Evolutionary conservation across 2,888 invertebrate species (phyloP), one percentile per base, ranked within the genome.

Genomic region (Taphrorychus bicolor): DNA sequence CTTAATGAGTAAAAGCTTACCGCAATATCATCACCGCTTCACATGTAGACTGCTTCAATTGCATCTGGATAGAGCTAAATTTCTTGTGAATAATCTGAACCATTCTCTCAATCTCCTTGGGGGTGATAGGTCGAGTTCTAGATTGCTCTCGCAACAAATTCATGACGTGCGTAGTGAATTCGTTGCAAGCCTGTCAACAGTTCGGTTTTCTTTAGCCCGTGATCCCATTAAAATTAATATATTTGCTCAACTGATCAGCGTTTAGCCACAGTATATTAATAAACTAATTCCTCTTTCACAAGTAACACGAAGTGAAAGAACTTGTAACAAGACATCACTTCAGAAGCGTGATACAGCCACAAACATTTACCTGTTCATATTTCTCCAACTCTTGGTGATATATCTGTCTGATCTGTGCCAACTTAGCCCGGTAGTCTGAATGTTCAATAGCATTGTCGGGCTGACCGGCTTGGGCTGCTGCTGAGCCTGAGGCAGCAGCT

Each of bases 161-260:
- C 93, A 98, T 95, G 74, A 99, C 99, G 85, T 99, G 99, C n/a
- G 98, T 98, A 67, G 99, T 99, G 84, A 99, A 99, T 86, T 99
- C 98, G 83, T 96, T 97, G 86, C 99, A 99, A n/a, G 98, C 98
- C 88, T 98, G 97, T 5, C 48, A 70, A 98, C 88, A 98, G 98
- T 85, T 99, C 98, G 81, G 99, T 99, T 87, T 99, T 99, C 84
- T 98, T 97, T 79, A 99, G 84, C 84, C 99, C 99, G 53, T 97
- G 96, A 84, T 98, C n/a, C n/a, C n/a, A n/a, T n/a, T n/a, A n/a
- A n/a, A n/a, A n/a, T n/a, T n/a, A n/a, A n/a, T n/a, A n/a, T n/a
- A n/a, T n/a, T n/a, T n/a, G n/a, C n/a, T n/a, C n/a, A n/a, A n/a
- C n/a, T n/a, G n/a, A n/a, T n/a, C n/a, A n/a, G n/a, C n/a, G n/a